Evolutionary conservation across 1,140 invertebrate species (phyloP), one percentile per base, ranked within the genome.

Genomic region (Aphelenchoides avenae): DNA sequence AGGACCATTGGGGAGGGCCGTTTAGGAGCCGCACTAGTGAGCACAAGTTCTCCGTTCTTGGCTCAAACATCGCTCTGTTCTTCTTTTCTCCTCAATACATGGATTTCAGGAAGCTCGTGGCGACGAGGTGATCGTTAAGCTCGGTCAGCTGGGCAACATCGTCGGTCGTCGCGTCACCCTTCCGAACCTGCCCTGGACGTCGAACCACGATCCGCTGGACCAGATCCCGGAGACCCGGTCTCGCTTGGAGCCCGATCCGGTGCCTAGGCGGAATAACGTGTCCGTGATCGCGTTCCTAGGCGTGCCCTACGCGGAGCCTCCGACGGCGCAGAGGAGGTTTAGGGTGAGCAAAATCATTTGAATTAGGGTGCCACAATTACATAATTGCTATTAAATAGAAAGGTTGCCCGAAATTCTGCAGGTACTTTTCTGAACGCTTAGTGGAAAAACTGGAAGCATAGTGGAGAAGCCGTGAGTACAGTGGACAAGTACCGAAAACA

Each of bases 281-380:
- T 65, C 74, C 6, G 53, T 75, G 13, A 71, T 61, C 44, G 54
- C 73, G 2, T 87, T 86, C 57, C 78, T 83, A 50, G 87, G 86
- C 9, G 82, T 88, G 24, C 83, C 85, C 60, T 89, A 85, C 79
- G 87, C 84, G 0, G 78, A 84, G 67, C 82, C 86, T 9, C 86
- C 87, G 1, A 66, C 84, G n/a, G 84, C 83, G 11, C 64, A 78
- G 33, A 77, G 83, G 39, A 75, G 87, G 62, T 88, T 84, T 84
- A 81, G 79, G 66, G 72, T 75, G 30, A 22, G 26, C 18, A 2
- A 54, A 54, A 27, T 6, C 18, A 33, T n/a, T n/a, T n/a, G n/a
- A n/a, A n/a, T n/a, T n/a, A n/a, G n/a, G n/a, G n/a, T n/a, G n/a
- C n/a, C n/a, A n/a, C n/a, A n/a, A n/a, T n/a, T n/a, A n/a, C n/a